phyloP scores from a whole-genome alignment of 2,797 vertebrate genomes.

The Clarias fuscus region DNA sequence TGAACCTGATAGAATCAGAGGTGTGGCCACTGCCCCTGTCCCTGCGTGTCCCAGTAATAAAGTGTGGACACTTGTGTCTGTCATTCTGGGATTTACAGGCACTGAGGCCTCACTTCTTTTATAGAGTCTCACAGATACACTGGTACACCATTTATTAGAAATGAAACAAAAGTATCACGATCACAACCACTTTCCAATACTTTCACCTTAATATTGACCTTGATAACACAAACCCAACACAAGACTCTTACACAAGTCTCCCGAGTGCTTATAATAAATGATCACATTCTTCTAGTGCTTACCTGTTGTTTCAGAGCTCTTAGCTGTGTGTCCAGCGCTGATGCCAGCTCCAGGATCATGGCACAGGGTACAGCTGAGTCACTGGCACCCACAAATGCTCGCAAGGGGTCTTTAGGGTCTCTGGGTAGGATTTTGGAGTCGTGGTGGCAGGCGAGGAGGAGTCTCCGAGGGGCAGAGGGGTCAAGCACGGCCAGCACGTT shows the following conservation, averaged over 20 bases:
- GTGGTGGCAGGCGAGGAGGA: slow-evolving; percentile 87
- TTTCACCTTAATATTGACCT: not conserved
- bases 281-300: not conserved
- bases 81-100: not conserved
- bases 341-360: slow-evolving; percentile 84
- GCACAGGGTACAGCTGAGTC: slow-evolving; percentile 91
- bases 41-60: not conserved
- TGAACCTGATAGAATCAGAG: not conserved
- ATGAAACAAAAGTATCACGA: not conserved
- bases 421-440: slow-evolving; percentile 85
- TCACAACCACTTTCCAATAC: not conserved
- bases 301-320: slow-evolving; percentile 77
- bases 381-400: slow-evolving; percentile 84
- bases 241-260: not conserved
- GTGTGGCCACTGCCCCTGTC: not conserved
- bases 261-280: not conserved
- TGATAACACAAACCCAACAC: not conserved
- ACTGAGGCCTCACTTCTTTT: not conserved
- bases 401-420: slow-evolving; percentile 61
- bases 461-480: slow-evolving; percentile 72
- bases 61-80: not conserved
- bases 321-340: slow-evolving; percentile 78
- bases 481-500: slow-evolving; percentile 85
- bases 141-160: not conserved
- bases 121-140: not conserved